Evolutionary conservation across 92 coral and sea anemone genomes (phyloP).

Genomic region (Pocillopora meandrina): DNA sequence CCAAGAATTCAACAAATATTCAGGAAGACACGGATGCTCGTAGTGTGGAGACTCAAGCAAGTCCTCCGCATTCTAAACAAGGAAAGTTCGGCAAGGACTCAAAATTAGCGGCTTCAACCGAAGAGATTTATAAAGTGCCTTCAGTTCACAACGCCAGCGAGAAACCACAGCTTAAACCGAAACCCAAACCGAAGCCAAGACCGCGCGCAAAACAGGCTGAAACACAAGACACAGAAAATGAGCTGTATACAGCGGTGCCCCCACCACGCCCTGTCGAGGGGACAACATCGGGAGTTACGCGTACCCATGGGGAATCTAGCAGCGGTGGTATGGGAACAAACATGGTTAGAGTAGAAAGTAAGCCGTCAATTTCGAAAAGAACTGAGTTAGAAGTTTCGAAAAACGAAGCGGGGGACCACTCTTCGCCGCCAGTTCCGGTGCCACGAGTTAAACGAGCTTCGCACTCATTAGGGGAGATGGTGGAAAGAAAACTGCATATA

Average conservation of each 20-base stretch:
- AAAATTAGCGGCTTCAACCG: slow-evolving; percentile 5
- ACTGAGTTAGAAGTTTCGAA: slow-evolving; percentile 9
- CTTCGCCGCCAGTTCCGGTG: slow-evolving; percentile 55
- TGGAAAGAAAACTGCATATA: slow-evolving; percentile 79
- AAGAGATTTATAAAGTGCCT: slow-evolving; percentile 15
- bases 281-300: not conserved
- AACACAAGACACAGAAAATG: slow-evolving; percentile 8
- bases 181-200: slow-evolving; percentile 79
- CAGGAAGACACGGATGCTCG: slow-evolving; percentile 5
- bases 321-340: not conserved
- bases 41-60: slow-evolving; percentile 17
- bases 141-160: not conserved
- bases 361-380: slow-evolving; percentile 1
- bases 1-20: slow-evolving; percentile 15
- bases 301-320: slow-evolving; percentile 36
- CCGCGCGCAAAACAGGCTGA: slow-evolving; percentile 26
- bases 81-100: not conserved
- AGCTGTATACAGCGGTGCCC: slow-evolving; percentile 9
- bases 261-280: slow-evolving; percentile 23
- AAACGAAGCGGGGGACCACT: slow-evolving; percentile 5
- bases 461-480: slow-evolving; percentile 82
- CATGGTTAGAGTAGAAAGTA: slow-evolving; percentile 10
- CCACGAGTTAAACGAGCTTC: slow-evolving; percentile 78
- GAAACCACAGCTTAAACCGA: slow-evolving; percentile 57
- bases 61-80: not conserved